Percentiles rank a stretch among this genome's conserved stretches.
These are phyloP conservation scores for Astyanax mexicanus DNA, from an alignment of 2,797 vertebrate species.

Conservation along the genomic window DNA sequence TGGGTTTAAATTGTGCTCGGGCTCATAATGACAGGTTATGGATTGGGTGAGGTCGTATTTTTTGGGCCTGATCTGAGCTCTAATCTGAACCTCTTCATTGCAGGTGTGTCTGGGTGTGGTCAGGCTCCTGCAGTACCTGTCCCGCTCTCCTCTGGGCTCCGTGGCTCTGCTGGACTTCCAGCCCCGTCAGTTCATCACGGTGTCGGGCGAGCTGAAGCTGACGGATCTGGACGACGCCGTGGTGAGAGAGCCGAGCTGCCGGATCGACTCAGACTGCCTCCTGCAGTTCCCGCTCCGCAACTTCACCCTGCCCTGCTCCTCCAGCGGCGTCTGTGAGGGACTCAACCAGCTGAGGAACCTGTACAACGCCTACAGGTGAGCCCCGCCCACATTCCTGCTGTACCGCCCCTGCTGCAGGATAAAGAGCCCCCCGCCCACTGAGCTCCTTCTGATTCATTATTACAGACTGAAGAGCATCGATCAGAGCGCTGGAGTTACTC, in stretches of 20 bases:
- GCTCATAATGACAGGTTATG: no score
- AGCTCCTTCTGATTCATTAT: constrained; percentile 49
- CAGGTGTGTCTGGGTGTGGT: constrained; percentile 87
- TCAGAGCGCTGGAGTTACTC: constrained; percentile 14
- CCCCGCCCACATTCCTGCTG: constrained; percentile 47
- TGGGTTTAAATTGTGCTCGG: no score
- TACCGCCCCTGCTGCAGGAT: constrained; percentile 43
- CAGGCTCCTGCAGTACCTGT: constrained; percentile 88
- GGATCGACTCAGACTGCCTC: constrained; percentile 79
- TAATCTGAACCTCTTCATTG: neutral
- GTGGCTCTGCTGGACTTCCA: constrained; percentile 92
- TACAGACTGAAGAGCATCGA: constrained; percentile 20
- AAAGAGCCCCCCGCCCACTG: constrained; percentile 8
- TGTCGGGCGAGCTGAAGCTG: constrained; percentile 88
- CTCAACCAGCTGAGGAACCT: constrained; percentile 91
- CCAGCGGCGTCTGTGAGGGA: constrained; percentile 77
- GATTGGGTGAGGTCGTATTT: no score
- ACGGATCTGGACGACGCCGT: constrained; percentile 91
- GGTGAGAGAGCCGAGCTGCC: constrained; percentile 77
- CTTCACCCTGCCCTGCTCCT: constrained; percentile 81
- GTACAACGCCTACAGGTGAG: constrained; percentile 91
- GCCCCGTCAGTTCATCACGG: constrained; percentile 90
- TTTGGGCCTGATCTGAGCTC: no score
- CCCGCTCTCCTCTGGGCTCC: constrained; percentile 88
- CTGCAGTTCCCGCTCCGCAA: constrained; percentile 86